phyloP scores from a whole-genome alignment of 2,113 vertebrate species.

The Xiphophorus hellerii region DNA sequence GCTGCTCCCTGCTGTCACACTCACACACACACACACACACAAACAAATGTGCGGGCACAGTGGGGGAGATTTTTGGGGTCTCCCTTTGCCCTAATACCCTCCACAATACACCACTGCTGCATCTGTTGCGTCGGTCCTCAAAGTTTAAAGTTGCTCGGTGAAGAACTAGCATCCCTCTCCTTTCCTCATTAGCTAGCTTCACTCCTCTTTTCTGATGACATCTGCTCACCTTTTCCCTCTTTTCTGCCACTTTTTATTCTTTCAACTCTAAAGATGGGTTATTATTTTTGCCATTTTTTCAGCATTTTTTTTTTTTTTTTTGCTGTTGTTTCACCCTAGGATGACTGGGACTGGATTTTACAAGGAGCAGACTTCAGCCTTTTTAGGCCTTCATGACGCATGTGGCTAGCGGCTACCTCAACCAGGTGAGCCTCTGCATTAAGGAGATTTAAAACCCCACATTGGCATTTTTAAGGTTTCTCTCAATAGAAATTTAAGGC shows the following conservation, averaged over 20 bases:
- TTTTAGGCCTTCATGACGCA: constrained; percentile 46
- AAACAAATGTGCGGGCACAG: constrained; percentile 66
- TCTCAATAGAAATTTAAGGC: neutral
- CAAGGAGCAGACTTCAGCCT: constrained; percentile 17
- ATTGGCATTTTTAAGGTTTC: neutral
- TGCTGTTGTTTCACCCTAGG: constrained; percentile 1
- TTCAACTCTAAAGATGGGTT: constrained; percentile 8
- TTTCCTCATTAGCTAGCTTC: constrained; percentile 23
- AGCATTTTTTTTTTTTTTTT: neutral
- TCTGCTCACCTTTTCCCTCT: neutral
- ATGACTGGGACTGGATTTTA: constrained; percentile 19
- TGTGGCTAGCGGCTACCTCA: constrained; percentile 38
- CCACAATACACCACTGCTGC: constrained; percentile 73
- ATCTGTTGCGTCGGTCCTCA: constrained; percentile 78
- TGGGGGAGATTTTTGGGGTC: constrained; percentile 79
- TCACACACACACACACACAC: constrained; percentile 72
- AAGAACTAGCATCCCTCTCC: constrained; percentile 50
- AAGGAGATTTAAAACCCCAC: constrained; percentile 6
- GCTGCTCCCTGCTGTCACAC: constrained; percentile 77
- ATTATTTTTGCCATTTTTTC: constrained; percentile 29
- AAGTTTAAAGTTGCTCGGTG: constrained; percentile 78
- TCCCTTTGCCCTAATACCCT: constrained; percentile 77
- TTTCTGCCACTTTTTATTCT: constrained; percentile 8
- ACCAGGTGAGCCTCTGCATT: constrained; percentile 70
- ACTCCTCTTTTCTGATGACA: constrained; percentile 13